Base-by-base conservation (phyloP, 2,888 invertebrate species). In the Scaptodrosophila latifasciaeformis region DNA sequence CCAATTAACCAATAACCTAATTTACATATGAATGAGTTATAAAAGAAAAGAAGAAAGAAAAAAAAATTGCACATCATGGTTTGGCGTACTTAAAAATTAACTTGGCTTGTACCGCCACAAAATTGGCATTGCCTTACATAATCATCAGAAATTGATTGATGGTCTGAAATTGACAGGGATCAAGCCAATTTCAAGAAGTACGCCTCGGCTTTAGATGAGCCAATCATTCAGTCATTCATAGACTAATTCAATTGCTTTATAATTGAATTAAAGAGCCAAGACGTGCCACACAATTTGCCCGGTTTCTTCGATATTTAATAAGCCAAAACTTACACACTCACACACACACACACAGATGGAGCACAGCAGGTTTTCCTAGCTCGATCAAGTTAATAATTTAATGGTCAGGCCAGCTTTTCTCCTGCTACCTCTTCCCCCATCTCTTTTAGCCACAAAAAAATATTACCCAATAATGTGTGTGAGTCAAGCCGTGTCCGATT, bases 161-260 rank as follows among this genome's bases (percentile, higher is more conserved):
- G 62, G 76, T n/a, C n/a, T n/a, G n/a, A n/a, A n/a, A 76, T 72
- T 62, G 62, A 54, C 48, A 56, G 49, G 49, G 67, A 58, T 55
- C 37, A 55, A 50, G 52, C 55, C 21, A 48, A 42, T 59, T 29
- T 29, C 29, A 51, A n/a, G n/a, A n/a, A n/a, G n/a, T n/a, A n/a
- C n/a, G n/a, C n/a, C n/a, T n/a, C n/a, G n/a, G n/a, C n/a, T n/a
- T n/a, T n/a, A n/a, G n/a, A n/a, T n/a, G n/a, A n/a, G n/a, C n/a
- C n/a, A n/a, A n/a, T n/a, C n/a, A n/a, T n/a, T n/a, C n/a, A n/a
- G 45, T 31, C 45, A 57, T 52, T 56, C 61, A 62, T 65, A 65
- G 54, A 71, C 67, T 75, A 72, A 72, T 72, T 72, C 72, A 72
- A 72, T 72, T 72, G 72, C 65, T 70, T 76, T 72, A 76, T 76